Evolutionary conservation across 2,797 vertebrate species (phyloP).

Genomic region (Ibycter americanus): DNA sequence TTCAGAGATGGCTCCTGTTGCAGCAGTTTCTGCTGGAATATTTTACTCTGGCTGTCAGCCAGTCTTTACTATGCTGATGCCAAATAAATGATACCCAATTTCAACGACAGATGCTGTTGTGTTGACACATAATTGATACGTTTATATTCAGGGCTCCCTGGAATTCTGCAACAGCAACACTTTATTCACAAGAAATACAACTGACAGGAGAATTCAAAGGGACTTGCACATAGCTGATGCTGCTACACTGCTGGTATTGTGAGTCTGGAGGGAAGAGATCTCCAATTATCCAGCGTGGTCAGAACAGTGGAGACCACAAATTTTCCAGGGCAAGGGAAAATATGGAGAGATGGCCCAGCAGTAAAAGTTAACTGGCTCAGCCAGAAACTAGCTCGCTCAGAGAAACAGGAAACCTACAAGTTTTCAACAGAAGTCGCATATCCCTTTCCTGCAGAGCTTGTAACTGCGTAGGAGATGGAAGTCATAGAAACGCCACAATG

Average conservation of each 20-base stretch:
- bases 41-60: constrained; percentile 46
- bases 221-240: neutral
- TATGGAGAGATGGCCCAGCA: neutral
- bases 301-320: neutral
- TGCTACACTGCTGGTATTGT: neutral
- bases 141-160: constrained; percentile 14
- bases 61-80: constrained; percentile 41
- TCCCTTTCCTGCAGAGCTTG: constrained; percentile 14
- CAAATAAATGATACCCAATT: constrained; percentile 55
- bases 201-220: neutral
- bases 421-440: neutral
- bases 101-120: constrained; percentile 46
- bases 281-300: neutral
- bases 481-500: neutral
- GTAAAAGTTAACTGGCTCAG: neutral
- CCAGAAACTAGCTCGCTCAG: neutral
- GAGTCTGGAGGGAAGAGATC: neutral
- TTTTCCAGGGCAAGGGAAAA: neutral
- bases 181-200: constrained; percentile 11
- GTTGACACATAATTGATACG: constrained; percentile 57
- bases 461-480: constrained; percentile 13
- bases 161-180: constrained; percentile 24
- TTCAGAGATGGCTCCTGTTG: constrained; percentile 18
- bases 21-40: constrained; percentile 33
- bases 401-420: constrained; percentile 10